Percentiles rank a stretch among this genome's conserved stretches.
Conservation (phyloP, 2,888 invertebrate genomes). For the Epistrophe grossulariae region DNA sequence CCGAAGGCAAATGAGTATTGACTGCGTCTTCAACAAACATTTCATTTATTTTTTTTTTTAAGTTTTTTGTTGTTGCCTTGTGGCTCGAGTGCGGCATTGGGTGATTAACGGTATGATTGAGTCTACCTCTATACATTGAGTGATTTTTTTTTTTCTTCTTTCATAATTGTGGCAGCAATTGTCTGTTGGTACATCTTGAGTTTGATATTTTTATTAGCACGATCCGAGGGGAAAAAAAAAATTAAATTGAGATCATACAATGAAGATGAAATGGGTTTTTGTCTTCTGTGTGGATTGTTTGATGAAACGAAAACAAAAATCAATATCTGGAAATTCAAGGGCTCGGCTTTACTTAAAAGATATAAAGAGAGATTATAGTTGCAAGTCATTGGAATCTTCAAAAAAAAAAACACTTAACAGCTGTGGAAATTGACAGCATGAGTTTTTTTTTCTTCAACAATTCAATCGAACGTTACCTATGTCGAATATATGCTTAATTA, state of each 20-base stretch:
- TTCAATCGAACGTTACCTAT: conserved; percentile 53
- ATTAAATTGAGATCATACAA: conserved; percentile 54
- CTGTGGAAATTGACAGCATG: conserved; percentile 52
- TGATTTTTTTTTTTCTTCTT: conserved; percentile 37
- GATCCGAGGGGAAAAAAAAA: conserved; percentile 17
- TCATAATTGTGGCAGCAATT: conserved; percentile 55
- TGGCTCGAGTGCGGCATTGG: conserved; percentile 49
- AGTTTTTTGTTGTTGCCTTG: conserved; percentile 24
- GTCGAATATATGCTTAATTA: conserved; percentile 63
- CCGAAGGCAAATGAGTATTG: conserved; percentile 36
- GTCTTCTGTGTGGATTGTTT: conserved; percentile 52
- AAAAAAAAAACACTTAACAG: conserved; percentile 54
- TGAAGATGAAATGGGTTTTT: conserved; percentile 63
- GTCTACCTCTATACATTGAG: conserved; percentile 8
- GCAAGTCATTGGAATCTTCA: conserved; percentile 66
- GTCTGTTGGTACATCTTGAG: conserved; percentile 32
- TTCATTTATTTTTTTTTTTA: conserved; percentile 15
- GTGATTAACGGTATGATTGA: conserved; percentile 68
- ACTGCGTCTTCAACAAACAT: conserved; percentile 32
- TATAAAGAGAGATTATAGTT: conserved; percentile 19
- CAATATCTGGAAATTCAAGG: conserved; percentile 52
- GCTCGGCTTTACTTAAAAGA: conserved; percentile 47
- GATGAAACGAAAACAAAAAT: conserved; percentile 37
- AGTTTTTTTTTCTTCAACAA: conserved; percentile 48
- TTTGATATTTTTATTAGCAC: conserved; percentile 65